Base-by-base conservation (phyloP, 2,888 invertebrate genomes). In the Synergus japonicus region DNA sequence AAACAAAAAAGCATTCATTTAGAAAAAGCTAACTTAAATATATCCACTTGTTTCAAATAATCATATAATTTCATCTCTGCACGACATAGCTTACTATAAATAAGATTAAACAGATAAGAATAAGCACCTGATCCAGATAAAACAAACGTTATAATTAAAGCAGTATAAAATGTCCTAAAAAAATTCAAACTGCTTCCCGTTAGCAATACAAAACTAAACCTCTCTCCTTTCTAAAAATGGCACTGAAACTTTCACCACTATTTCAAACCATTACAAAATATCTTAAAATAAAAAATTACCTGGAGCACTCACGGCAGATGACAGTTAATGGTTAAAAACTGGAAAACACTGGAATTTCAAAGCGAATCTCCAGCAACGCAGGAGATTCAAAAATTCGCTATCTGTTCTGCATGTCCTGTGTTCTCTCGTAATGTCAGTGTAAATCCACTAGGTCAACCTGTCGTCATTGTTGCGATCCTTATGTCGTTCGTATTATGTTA, bases 401-500 rank as follows among this genome's bases (percentile, higher is more conserved):
- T 73, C 73, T 37, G 8, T 5, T 54, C 37, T 73, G 73, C 73
- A 54, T 73, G 12, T n/a, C 37, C 29, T 29, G 63, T 63, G 13
- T 60, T 29, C 29, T 73, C 54, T 37, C 37, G 54, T 54, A n/a
- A 58, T 5, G 29, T 22, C 29, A 29, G 63, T 22, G 12, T 60
- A 29, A 63, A 29, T 46, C 13, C 15, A 37, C 54, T 18, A 37
- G 41, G 54, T 58, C 37, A 73, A n/a, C 73, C 54, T 54, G 54
- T 73, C 37, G 73, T 73, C 73, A 73, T 73, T 41, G 41, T 73
- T 37, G 15, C 15, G 29, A 58, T 54, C 37, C 54, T 37, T 54
- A 58, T 54, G 73, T 41, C 54, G 15, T 54, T 73, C n/a, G 54
- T 73, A 37, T 73, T 73, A 73, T 73, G 49, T 73, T 73, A 73